Base-by-base conservation (phyloP, 2,797 vertebrate genomes). In the Oophaga sylvatica region DNA sequence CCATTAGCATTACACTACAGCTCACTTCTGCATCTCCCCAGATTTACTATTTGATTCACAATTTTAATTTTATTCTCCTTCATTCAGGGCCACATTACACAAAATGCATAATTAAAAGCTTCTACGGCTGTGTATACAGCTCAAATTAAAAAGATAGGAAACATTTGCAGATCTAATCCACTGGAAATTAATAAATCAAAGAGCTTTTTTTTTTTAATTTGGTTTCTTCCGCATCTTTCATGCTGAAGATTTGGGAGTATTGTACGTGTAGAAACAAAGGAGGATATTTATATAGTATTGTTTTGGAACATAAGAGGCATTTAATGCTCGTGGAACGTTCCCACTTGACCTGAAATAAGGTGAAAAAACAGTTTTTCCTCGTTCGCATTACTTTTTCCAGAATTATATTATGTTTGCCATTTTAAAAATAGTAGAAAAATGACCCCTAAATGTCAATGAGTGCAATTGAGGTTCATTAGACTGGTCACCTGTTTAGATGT, bases 1-100 rank as follows among this genome's bases (percentile, higher is more conserved):
- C 97, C 97, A 99, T 99, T 99, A 99, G 96, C 96, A 95, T 94
- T 93, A 94, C 87, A 85, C 94, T 94, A 96, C 94, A 94, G 95
- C 95, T 95, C 95, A 95, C 94, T 96, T 94, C 92, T 93, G 93
- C 93, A 95, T 93, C 93, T 93, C 92, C 94, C 95, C 93, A 95
- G 93, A 95, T 94, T 94, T 93, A 93, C 94, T 91, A 95, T 95
- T 95, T 95, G 94, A 95, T 94, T 94, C 94, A 93, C 93, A 95
- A 94, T 95, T 96, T 95, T 93, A 96, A 96, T 95, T 95, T 95
- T 94, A 93, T 91, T 94, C 94, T 94, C 93, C 92, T 94, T 93
- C 91, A 93, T 94, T 95, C 92, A 92, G 91, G 91, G 92, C 92
- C 92, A 91, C 92, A 94, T 94, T 94, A 94, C 92, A 95, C 93